phyloP scores from a whole-genome alignment of 2,888 invertebrate species.

The Oegoconia quadripuncta region DNA sequence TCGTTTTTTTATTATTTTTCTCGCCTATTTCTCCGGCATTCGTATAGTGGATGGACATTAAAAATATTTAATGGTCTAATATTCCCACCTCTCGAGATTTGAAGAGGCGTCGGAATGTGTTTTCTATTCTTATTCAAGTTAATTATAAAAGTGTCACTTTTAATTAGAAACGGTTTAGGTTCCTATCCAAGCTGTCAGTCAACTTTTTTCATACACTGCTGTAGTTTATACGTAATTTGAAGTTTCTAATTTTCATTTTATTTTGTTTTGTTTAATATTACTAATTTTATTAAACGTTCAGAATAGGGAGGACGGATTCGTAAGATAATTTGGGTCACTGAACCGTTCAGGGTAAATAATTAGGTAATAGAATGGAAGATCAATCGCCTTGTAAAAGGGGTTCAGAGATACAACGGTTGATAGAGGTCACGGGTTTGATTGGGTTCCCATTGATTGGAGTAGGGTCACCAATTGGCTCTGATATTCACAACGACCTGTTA shows the following conservation, averaged over 20 bases:
- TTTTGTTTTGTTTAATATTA: not conserved
- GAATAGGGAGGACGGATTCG: no score
- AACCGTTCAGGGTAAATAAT: no score
- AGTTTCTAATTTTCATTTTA: not conserved
- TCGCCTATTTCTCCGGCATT: slow-evolving; percentile 17
- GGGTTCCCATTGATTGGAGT: no score
- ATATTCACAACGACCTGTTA: no score
- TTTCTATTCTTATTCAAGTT: slow-evolving; percentile 41
- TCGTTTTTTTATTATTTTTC: slow-evolving; percentile 31
- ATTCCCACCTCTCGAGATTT: slow-evolving; percentile 32
- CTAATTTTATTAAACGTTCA: no score
- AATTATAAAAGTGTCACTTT: slow-evolving; percentile 65
- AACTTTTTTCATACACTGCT: slow-evolving; percentile 31
- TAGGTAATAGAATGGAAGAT: no score
- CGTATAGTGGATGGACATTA: slow-evolving; percentile 28
- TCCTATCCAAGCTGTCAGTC: slow-evolving; percentile 42
- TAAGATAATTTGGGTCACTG: no score
- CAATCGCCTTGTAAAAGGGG: no score
- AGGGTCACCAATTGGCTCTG: no score
- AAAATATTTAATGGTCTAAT: slow-evolving; percentile 40
- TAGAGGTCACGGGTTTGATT: no score
- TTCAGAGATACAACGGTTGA: no score
- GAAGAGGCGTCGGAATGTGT: slow-evolving; percentile 21
- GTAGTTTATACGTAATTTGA: slow-evolving; percentile 9
- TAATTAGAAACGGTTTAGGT: slow-evolving; percentile 61